Conservation (phyloP, 2,888 invertebrate species). For the Cephus pygmeus region DNA sequence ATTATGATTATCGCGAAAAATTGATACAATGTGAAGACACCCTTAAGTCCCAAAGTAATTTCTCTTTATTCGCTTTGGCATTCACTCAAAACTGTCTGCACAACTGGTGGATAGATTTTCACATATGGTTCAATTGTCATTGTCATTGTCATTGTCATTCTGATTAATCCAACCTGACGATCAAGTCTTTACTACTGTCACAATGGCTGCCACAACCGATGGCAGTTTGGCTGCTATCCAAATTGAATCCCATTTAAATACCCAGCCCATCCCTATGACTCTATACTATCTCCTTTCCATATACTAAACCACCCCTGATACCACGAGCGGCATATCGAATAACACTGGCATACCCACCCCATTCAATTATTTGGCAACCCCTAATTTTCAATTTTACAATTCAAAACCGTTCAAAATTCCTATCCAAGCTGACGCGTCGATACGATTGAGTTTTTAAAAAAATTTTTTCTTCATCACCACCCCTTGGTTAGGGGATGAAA, state of each 20-base stretch:
- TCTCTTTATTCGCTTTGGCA: not conserved
- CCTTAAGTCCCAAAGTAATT: not conserved
- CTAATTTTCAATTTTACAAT: conserved; percentile 3
- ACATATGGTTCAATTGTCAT: not conserved
- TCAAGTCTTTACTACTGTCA: conserved; percentile 10
- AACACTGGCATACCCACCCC: not conserved
- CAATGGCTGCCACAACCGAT: conserved; percentile 1
- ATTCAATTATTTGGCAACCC: not conserved
- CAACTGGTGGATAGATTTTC: not conserved
- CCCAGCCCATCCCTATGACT: not conserved
- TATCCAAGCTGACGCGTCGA: not conserved
- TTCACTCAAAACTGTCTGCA: not conserved
- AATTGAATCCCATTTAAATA: conserved; percentile 43
- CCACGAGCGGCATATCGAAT: not conserved
- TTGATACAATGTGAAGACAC: not conserved
- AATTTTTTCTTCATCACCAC: not conserved
- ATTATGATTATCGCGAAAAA: not conserved
- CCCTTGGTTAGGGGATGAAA: not conserved
- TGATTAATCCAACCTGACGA: not conserved
- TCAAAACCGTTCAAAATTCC: not conserved
- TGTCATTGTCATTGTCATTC: not conserved
- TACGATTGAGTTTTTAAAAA: too few relatives aligned
- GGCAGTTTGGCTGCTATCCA: conserved; percentile 37
- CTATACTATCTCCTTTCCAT: not conserved
- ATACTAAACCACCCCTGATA: not conserved